These are phyloP conservation scores for Ataeniobius toweri DNA, from an alignment of 2,797 vertebrate species.

Conservation along the genomic window DNA sequence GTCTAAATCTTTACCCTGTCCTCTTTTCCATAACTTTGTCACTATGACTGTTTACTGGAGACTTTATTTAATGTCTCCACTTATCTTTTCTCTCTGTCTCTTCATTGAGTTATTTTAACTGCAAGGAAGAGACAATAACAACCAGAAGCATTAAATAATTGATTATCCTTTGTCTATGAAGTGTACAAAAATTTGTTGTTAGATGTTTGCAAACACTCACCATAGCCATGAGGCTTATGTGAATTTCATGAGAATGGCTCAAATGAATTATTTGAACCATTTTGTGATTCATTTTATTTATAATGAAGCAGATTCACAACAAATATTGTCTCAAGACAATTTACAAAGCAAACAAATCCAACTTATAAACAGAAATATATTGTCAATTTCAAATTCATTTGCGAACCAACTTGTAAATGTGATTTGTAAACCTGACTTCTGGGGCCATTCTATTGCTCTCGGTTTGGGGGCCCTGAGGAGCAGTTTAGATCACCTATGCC, in stretches of 20 bases:
- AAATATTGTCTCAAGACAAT: not conserved
- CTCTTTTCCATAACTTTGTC: constrained; percentile 11
- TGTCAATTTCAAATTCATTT: not conserved
- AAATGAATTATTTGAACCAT: not conserved
- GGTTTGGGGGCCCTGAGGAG: not conserved
- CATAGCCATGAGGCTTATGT: not conserved
- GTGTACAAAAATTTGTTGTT: not conserved
- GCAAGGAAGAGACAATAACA: not conserved
- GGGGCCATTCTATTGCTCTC: not conserved
- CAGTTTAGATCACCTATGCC: too few relatives aligned
- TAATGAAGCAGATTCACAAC: not conserved
- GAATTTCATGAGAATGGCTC: not conserved
- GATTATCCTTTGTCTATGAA: not conserved
- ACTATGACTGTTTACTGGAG: not conserved
- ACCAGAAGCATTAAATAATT: not conserved
- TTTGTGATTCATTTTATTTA: not conserved
- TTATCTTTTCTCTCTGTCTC: not conserved
- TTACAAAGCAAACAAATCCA: not conserved
- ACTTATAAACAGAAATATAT: not conserved
- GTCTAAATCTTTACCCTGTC: constrained; percentile 23
- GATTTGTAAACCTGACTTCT: not conserved
- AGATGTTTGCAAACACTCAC: not conserved
- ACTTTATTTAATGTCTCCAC: not conserved
- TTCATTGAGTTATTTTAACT: not conserved
- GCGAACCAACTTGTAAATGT: not conserved